Evolutionary conservation across 2,797 vertebrate species (phyloP), one percentile per base, ranked within the genome.

Genomic region (Silurus lanzhouensis): DNA sequence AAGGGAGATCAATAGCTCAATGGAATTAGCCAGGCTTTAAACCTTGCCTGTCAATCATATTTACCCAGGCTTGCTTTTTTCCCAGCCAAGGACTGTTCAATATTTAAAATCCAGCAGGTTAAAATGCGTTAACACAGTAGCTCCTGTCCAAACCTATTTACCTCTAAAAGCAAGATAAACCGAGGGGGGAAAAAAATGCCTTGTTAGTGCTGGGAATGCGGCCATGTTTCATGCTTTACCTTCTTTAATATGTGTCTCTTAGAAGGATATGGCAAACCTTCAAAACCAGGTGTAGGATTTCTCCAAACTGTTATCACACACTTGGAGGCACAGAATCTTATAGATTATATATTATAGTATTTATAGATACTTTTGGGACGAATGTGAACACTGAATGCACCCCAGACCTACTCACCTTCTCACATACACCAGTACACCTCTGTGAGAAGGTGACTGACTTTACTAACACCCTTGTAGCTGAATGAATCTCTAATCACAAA

Each of bases 21-120:
- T 95, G 92, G 94, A 96, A 95, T 95, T 95, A 95, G 93, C 90
- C 91, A 87, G 88, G 93, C 93, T 95, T 95, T 94, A 94, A 95
- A 95, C 95, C 91, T 91, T 92, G 92, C 90, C 93, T 94, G 95
- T 92, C 95, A 95, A 93, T 96, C 94, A 94, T 94, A 94, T 94
- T 94, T 93, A 95, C 92, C 86, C 88, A 94, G 90, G 91, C 92
- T 90, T 93, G 91, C 92, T 92, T 92, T 83, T 83, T 52, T 10
- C 71, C 88, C 89, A 87, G 87, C 87, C 82, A 88, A 92, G 87
- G 88, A 87, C 70, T 84, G 86, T 89, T 94, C 93, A 90, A 92
- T 94, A 94, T 93, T 93, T 92, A 93, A 93, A 93, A 92, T 91
- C 82, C 78, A 82, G 87, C 87, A 80, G 79, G 64, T 86, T 87